phyloP scores from a whole-genome alignment of 1,140 invertebrate species.

The Drosophila gunungcola region DNA sequence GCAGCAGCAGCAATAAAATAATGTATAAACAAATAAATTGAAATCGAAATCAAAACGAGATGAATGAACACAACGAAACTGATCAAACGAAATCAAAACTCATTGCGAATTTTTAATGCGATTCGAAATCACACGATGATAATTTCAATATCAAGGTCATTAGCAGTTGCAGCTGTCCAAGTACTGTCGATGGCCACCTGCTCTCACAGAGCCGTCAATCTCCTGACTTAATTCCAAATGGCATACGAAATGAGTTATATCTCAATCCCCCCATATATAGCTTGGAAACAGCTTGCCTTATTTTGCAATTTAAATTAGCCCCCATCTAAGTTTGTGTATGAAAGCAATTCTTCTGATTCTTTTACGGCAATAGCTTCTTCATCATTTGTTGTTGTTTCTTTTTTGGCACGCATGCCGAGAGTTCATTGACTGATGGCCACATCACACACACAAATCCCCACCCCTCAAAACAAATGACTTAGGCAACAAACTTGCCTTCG shows the following conservation, averaged over 20 bases:
- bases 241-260: conserved; percentile 57
- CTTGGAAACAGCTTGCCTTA: conserved; percentile 18
- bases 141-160: conserved; percentile 83
- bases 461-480: conserved; percentile 76
- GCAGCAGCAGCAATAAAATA: conserved; percentile 55
- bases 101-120: conserved; percentile 43
- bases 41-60: conserved; percentile 75
- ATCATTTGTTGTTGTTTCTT: conserved; percentile 12
- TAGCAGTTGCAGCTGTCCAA: conserved; percentile 58
- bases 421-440: conserved; percentile 65
- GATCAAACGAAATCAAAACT: conserved; percentile 38
- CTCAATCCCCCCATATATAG: conserved; percentile 10
- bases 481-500: conserved; percentile 79
- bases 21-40: conserved; percentile 79
- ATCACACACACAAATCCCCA: conserved; percentile 4
- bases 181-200: conserved; percentile 38
- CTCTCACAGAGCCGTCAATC: conserved; percentile 38
- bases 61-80: conserved; percentile 61
- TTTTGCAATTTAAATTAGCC: conserved; percentile 67
- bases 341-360: conserved; percentile 35
- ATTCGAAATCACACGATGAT: conserved; percentile 46
- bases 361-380: conserved; percentile 7
- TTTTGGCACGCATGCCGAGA: conserved; percentile 62
- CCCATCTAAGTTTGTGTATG: conserved; percentile 22
- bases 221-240: conserved; percentile 52